Evolutionary conservation across 2,888 invertebrate species (phyloP).

Genomic region (Choristoneura rosaceana): DNA sequence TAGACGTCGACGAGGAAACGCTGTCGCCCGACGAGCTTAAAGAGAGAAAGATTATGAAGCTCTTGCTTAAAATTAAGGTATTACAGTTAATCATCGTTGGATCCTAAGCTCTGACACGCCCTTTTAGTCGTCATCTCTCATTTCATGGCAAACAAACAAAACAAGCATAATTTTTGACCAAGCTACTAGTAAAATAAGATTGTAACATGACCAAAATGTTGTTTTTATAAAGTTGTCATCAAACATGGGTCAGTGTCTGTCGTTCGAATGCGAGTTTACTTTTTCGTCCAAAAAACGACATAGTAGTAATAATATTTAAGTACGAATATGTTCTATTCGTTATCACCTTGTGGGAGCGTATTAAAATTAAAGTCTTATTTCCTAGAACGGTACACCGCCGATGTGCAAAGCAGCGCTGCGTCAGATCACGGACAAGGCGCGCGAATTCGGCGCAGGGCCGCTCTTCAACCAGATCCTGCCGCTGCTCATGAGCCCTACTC

Average conservation of each 20-base stretch:
- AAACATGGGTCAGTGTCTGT: too few species aligned
- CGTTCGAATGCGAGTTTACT: too few species aligned
- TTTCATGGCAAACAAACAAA: too few species aligned
- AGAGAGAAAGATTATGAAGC: conserved; percentile 99
- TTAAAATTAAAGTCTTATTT: background rate
- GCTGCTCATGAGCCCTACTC: conserved; percentile 99
- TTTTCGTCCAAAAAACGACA: too few species aligned
- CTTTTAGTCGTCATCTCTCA: background rate
- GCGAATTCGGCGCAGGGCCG: conserved; percentile 99
- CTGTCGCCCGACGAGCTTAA: conserved; percentile 98
- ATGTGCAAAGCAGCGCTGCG: conserved; percentile 99
- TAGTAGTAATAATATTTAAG: too few species aligned
- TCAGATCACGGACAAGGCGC: conserved; percentile 99
- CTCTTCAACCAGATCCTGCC: conserved; percentile 99
- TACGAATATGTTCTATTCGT: too few species aligned
- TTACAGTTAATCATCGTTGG: conserved; percentile 5
- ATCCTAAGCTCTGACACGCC: conserved; percentile 39
- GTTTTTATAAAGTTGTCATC: too few species aligned
- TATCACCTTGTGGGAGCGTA: background rate
- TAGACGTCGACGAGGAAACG: conserved; percentile 98
- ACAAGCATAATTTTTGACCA: too few species aligned
- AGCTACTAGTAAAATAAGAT: too few species aligned
- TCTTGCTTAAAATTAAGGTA: conserved; percentile 97
- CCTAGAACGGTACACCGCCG: conserved; percentile 97
- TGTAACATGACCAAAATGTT: too few species aligned